Evolutionary conservation across 2,797 vertebrate species (phyloP).

Genomic region (Bradypodion ventrale): DNA sequence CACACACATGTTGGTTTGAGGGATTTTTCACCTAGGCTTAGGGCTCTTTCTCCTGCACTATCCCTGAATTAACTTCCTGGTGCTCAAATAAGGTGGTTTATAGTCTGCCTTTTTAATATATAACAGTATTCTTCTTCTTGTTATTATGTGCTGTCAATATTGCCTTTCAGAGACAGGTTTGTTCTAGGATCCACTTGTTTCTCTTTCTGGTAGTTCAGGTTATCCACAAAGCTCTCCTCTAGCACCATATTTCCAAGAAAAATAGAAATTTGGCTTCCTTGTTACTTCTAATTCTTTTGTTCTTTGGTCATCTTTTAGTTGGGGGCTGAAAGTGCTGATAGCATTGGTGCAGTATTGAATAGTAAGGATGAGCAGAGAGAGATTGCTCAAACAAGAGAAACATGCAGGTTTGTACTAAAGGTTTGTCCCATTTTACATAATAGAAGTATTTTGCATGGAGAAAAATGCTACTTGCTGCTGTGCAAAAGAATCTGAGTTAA

Average conservation of each 20-base stretch:
- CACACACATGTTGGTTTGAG: no score
- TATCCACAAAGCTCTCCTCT: no score
- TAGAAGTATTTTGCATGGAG: background rate
- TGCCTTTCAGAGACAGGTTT: no score
- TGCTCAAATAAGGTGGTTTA: no score
- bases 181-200: no score
- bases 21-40: no score
- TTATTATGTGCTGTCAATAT: no score
- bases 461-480: background rate
- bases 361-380: slow-evolving; percentile 95
- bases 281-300: background rate
- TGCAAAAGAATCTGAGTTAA: background rate
- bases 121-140: no score
- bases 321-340: slow-evolving; percentile 94
- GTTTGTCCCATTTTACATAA: background rate
- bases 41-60: no score
- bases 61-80: no score
- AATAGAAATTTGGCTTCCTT: background rate
- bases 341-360: slow-evolving; percentile 93
- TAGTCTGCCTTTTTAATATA: background rate
- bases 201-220: no score
- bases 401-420: slow-evolving; percentile 79
- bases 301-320: slow-evolving; percentile 73
- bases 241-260: no score
- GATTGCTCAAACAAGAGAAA: slow-evolving; percentile 93